Percentiles rank a stretch among this genome's conserved stretches.
phyloP scores from a whole-genome alignment of 2,113 vertebrate genomes.

The Gallinago jamesoni region DNA sequence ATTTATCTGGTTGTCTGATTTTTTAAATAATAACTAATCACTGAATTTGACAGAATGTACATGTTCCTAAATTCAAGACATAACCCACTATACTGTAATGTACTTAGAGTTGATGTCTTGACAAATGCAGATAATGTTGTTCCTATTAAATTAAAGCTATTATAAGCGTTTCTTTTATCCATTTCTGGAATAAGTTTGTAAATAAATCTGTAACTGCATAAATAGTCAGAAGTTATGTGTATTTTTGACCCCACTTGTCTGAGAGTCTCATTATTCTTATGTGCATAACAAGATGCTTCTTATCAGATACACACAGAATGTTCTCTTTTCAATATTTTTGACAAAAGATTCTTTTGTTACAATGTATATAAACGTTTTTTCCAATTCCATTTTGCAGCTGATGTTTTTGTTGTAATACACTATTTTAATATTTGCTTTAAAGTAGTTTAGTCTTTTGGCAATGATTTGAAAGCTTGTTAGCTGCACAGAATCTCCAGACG shows the following conservation, averaged over 20 bases:
- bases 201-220: neutral
- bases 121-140: neutral
- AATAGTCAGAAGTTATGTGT: neutral
- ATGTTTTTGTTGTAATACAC: neutral
- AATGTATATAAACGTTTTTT: neutral
- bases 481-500: neutral
- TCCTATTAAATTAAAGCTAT: neutral
- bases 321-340: neutral
- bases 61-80: neutral
- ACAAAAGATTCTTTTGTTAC: neutral
- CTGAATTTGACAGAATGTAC: neutral
- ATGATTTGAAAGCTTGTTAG: neutral
- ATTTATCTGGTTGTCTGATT: neutral
- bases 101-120: neutral
- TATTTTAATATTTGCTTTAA: conserved; percentile 1
- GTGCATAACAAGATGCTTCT: neutral
- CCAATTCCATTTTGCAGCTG: neutral
- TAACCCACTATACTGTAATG: neutral
- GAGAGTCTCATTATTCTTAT: neutral
- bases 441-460: neutral
- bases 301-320: neutral
- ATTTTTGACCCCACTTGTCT: neutral
- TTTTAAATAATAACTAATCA: neutral
- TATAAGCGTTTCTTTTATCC: neutral
- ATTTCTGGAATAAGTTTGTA: neutral